phyloP scores from a whole-genome alignment of 2,797 vertebrate species.

The Crocodylus rhombifer region DNA sequence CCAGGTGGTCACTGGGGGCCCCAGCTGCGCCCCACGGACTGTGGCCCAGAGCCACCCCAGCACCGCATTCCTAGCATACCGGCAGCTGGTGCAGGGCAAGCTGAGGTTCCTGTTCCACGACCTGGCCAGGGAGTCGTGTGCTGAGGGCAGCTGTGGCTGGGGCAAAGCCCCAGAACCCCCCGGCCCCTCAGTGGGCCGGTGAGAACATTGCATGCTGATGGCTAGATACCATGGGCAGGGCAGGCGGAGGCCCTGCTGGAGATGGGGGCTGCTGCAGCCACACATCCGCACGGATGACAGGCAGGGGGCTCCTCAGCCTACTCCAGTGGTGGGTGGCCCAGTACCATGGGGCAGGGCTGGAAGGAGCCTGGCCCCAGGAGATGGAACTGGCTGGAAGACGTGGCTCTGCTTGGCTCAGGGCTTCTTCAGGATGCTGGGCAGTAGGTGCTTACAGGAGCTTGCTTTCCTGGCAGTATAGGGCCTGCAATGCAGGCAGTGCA shows the following conservation, averaged over 20 bases:
- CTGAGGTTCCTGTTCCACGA: constrained; percentile 77
- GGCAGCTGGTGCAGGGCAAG: constrained; percentile 80
- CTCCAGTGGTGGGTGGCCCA: background rate
- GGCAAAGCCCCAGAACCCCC: background rate
- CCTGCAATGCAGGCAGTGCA: background rate
- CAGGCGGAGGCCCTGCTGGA: background rate
- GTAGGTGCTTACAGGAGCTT: too few species aligned
- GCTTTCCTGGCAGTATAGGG: too few species aligned
- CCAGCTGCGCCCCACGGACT: constrained; percentile 42
- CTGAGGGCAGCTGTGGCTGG: background rate
- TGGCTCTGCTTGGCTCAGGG: accelerated
- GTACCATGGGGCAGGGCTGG: background rate
- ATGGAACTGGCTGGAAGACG: background rate
- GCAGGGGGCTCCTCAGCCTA: background rate
- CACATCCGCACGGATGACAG: background rate
- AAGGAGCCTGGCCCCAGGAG: accelerated
- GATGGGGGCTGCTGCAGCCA: background rate
- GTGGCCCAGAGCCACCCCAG: constrained; percentile 54
- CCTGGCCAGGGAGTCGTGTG: constrained; percentile 64
- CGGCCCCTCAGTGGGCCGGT: background rate
- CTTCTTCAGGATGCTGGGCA: background rate
- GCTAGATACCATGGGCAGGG: background rate
- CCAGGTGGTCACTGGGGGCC: constrained; percentile 17
- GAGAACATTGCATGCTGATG: background rate
- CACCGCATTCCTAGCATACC: constrained; percentile 78